phyloP scores from a whole-genome alignment of 2,113 vertebrate species.

The Jacana jacana region DNA sequence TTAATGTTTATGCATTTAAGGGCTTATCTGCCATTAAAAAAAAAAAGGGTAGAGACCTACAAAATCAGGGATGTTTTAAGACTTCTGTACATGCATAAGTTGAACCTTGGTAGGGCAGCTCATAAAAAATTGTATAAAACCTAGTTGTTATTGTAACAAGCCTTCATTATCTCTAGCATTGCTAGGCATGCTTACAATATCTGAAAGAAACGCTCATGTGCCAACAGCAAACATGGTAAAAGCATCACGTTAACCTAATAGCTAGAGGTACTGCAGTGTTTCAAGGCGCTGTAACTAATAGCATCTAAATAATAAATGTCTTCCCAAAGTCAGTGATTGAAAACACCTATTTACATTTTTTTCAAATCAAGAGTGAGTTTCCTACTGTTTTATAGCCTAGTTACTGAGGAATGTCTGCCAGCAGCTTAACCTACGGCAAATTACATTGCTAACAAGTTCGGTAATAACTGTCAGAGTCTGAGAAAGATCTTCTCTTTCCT shows the following conservation, averaged over 20 bases:
- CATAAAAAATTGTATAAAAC: not conserved
- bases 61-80: not conserved
- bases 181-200: not conserved
- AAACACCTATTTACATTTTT: not conserved
- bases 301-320: not conserved
- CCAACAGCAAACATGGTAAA: not conserved
- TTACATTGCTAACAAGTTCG: not conserved
- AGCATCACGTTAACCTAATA: not conserved
- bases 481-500: not conserved
- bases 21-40: not conserved
- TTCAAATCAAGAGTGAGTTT: not conserved
- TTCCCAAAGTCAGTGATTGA: not conserved
- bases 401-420: not conserved
- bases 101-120: not conserved
- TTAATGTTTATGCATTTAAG: not conserved
- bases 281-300: not conserved
- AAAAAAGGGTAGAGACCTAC: not conserved
- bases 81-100: not conserved
- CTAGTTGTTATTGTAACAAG: not conserved
- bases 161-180: not conserved
- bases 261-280: not conserved
- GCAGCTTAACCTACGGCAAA: not conserved
- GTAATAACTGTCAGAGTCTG: not conserved
- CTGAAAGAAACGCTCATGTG: not conserved
- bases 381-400: not conserved